Base-by-base conservation (phyloP, 2,113 vertebrate species). In the Empidonax traillii region DNA sequence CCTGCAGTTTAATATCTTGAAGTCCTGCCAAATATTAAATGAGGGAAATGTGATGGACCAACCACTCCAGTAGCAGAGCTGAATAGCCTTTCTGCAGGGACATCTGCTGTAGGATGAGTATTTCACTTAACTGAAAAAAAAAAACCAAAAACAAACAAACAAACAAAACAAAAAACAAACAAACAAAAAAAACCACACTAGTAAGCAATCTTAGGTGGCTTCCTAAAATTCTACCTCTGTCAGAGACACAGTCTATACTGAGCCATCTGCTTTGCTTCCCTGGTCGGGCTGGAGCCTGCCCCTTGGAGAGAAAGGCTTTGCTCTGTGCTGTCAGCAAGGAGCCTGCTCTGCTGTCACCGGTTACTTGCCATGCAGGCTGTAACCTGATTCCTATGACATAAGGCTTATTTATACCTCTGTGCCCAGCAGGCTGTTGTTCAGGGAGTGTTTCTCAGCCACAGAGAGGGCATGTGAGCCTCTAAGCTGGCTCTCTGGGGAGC, bases 301-400 rank as follows among this genome's bases (percentile, higher is more conserved):
- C 24, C 47, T 81, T 82, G 53, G 22, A 87, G 61, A 19, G 28
- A 37, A 59, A 78, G 58, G 61, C n/a, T 90, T 41, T 86, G 72
- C 82, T 87, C 39, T n/a, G 24, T 65, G 47, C 85, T 88, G 31
- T 67, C 59, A 83, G 85, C 79, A 56, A 33, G 71, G 61, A 68
- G 43, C 9, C 76, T 59, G 53, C 58, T 72, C 62, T 6, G 16
- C 43, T 86, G 30, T 27, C 86, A 19, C 25, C 80, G 75, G 71
- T 69, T 77, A 7, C 74, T 91, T 74, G 51, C 62, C 14, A 5
- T 23, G 55, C 81, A 71, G 85, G 68, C 91, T 94, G 94, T 89
- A 96, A 92, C 66, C 80, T 35, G 79, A 96, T 66, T 89, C 93
- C 41, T 7, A 2, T 62, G 94, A 78, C 80, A 72, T 74, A 58